Base-by-base conservation (phyloP, 1,140 invertebrate genomes). In the Laupala kohalensis region DNA sequence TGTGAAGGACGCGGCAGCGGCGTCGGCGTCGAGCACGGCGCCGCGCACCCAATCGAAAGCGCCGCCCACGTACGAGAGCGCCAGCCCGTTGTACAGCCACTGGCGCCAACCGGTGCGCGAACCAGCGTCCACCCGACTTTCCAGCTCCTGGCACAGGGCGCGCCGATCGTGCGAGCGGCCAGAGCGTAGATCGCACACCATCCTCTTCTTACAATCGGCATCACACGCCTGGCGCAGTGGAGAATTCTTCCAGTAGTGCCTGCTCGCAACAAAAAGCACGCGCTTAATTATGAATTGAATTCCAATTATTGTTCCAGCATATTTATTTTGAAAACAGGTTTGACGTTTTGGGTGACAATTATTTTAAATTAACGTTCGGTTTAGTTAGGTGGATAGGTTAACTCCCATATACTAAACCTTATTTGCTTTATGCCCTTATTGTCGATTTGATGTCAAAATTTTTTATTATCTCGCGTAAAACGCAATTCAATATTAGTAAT, bases 231-330 rank as follows among this genome's bases (percentile, higher is more conserved):
- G 88, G 66, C 90, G 84, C 0, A 90, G 89, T 2, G 92, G 90
- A 71, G 92, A 94, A 78, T 92, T 92, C 80, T 94, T 94, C 85
- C 92, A 93, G 79, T 95, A 94, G 78, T 93, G 89, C 77, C 92
- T 95, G 71, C 28, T 24, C 9, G 19, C 37, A n/a, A n/a, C n/a
- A n/a, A n/a, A n/a, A n/a, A n/a, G n/a, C n/a, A n/a, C n/a, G n/a
- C n/a, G n/a, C n/a, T n/a, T n/a, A n/a, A n/a, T n/a, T n/a, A n/a
- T n/a, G n/a, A n/a, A n/a, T n/a, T n/a, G n/a, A n/a, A n/a, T n/a
- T n/a, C n/a, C n/a, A n/a, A n/a, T n/a, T n/a, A n/a, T n/a, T n/a
- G n/a, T n/a, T n/a, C n/a, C n/a, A n/a, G n/a, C n/a, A n/a, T n/a
- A n/a, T n/a, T n/a, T n/a, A n/a, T n/a, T n/a, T n/a, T n/a, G n/a